A percentile compares a stretch with the other conserved stretches of the same genome.
Evolutionary conservation across 2,113 vertebrate genomes (phyloP).

Genomic region (Erythrolamprus reginae): DNA sequence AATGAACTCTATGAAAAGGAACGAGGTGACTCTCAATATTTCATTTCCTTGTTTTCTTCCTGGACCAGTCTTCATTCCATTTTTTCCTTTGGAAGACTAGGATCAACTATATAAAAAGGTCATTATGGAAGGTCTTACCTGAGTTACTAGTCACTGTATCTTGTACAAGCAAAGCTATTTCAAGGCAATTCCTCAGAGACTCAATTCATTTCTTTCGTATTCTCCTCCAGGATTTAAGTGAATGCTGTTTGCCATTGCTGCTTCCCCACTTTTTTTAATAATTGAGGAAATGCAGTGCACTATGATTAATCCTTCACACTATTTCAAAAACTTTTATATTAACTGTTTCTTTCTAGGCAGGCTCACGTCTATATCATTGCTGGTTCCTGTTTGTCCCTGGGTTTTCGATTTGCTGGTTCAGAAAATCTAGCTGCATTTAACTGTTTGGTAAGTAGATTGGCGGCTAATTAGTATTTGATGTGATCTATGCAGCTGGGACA

Average conservation of each 20-base stretch:
- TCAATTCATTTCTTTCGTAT: neutral
- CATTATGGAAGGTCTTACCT: neutral
- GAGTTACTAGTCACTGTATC: neutral
- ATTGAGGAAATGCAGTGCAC: neutral
- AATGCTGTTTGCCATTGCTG: neutral
- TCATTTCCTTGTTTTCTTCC: neutral
- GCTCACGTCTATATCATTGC: constrained; percentile 96
- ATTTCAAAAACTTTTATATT: neutral
- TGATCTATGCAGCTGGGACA: neutral
- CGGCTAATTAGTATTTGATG: neutral
- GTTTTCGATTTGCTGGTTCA: constrained; percentile 93
- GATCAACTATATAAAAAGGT: neutral
- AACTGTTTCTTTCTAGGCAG: constrained; percentile 74
- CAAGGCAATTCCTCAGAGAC: neutral
- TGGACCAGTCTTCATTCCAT: neutral
- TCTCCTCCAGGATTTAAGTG: neutral
- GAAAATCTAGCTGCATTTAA: constrained; percentile 93
- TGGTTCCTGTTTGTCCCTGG: constrained; percentile 91
- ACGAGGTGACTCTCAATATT: neutral
- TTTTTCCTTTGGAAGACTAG: neutral
- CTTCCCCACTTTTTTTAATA: neutral
- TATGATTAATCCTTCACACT: neutral
- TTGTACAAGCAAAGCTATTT: neutral
- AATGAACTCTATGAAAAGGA: neutral
- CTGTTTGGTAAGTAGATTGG: constrained; percentile 78